Evolutionary conservation across 1,140 invertebrate species (phyloP), one percentile per base, ranked within the genome.

Genomic region (Oreohelix idahoensis): DNA sequence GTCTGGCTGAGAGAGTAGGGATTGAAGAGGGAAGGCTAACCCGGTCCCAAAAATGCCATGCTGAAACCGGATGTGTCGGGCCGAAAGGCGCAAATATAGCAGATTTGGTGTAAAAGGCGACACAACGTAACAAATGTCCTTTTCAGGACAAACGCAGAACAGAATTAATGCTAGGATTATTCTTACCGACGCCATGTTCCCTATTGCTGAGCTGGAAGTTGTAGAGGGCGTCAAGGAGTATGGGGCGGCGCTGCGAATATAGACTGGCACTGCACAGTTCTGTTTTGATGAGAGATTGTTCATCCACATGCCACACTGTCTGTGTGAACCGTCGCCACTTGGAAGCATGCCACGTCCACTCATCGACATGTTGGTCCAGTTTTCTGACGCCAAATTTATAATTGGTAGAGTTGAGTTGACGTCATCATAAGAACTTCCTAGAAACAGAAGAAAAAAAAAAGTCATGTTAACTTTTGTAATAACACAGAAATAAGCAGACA

Each of bases 291-390:
- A 87, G 45, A 91, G 84, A 76, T 90, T 90, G 81, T 87, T 81
- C 88, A 90, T 89, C 90, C 90, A 91, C 88, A 91, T 89, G 15
- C 88, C 87, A 78, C 88, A 88, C 26, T 90, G 89, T 23, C 85
- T 86, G 76, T 91, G 90, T 26, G 87, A 77, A 10, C 76, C 53
- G 8, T 76, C 29, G 26, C 83, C 76, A 29, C 29, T 42, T 1
- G 76, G 5, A 32, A 84, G 77, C 69, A 84, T 66, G 1, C 76
- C 70, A n/a, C 79, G 75, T 10, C 83, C 76, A 35, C 76, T 79
- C 23, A 85, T 83, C 23, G 88, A 83, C 88, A 91, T 88, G 77
- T 90, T 89, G 26, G 87, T 79, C 42, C 87, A 73, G 89, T 89
- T 90, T 81, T 88, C 89, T 45, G 89, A 89, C 20, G 87, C 51